Evolutionary conservation across 2,797 vertebrate genomes (phyloP), one percentile per base, ranked within the genome.

Genomic region (Peromyscus eremicus): DNA sequence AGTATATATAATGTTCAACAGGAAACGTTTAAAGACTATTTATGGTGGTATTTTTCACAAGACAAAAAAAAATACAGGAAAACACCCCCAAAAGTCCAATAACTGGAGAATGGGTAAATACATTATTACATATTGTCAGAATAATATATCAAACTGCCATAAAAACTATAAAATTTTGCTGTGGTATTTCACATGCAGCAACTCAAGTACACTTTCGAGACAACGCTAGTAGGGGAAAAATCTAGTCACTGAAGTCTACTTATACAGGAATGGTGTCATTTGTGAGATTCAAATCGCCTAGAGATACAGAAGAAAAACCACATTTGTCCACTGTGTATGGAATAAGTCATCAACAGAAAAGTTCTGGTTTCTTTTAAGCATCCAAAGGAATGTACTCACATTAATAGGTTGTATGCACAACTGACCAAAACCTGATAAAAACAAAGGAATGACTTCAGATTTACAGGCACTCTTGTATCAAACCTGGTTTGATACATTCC

Each of bases 101-200:
- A 92, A 85, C 27, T 77, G 19, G 13, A 94, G 16, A 90, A 86
- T 55, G 8, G 2, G 23, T 81, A 70, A 89, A 81, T 91, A 27
- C 25, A 88, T 49, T 52, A 13, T 49, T 14, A 34, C 89, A 46
- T 82, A 40, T 85, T 81, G 46, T 71, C 82, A 87, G 0, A 77
- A 75, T 81, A 13, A 49, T 40, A 76, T 37, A 52, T 64, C n/a
- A 94, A 89, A 57, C 23, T 82, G 43, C 25, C n/a, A 77, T 55
- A 62, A 92, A 80, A 46, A 27, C 62, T 14, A 43, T 60, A 75
- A 94, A 89, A 80, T 62, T 52, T n/a, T 70, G 34, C 60, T 95
- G 10, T 6, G 66, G 8, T 52, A 76, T 88, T 94, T 92, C 55
- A n/a, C 14, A 34, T 80, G 43, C n/a, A 73, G 68, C 16, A 83